Percentiles rank a stretch among this genome's conserved stretches.
Conservation (phyloP, 2,113 vertebrate genomes). For the Hypomesus transpacificus region DNA sequence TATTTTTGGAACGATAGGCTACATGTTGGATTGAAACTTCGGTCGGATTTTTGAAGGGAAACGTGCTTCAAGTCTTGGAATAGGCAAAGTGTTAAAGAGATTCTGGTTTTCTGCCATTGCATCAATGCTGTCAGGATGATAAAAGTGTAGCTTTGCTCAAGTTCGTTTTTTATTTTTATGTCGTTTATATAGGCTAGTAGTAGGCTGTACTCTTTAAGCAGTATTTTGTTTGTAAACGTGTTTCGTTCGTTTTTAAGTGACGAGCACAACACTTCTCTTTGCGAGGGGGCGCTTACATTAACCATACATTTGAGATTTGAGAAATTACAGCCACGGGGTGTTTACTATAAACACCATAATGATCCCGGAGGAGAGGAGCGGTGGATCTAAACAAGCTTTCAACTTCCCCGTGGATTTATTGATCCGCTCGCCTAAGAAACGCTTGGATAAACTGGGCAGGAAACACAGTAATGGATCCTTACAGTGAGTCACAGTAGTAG, state of each 20-base stretch:
- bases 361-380: slow-evolving; percentile 75
- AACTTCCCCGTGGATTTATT: slow-evolving; percentile 72
- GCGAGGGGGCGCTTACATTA: neutral
- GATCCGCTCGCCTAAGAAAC: slow-evolving; percentile 73
- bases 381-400: slow-evolving; percentile 63
- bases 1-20: no score
- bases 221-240: no score
- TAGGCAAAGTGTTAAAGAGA: no score
- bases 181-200: no score
- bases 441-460: slow-evolving; percentile 71
- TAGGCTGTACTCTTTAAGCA: no score
- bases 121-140: no score
- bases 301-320: neutral
- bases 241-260: no score
- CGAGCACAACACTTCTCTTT: neutral
- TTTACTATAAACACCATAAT: slow-evolving; percentile 40
- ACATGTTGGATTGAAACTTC: neutral
- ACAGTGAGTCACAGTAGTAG: slow-evolving; percentile 62
- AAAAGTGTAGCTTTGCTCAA: no score
- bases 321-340: neutral
- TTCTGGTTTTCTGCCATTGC: no score
- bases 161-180: no score
- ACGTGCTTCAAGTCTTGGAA: no score
- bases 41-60: no score
- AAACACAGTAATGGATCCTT: slow-evolving; percentile 77